Evolutionary conservation across 30 jellyfish, hydroid and myxozoan genomes (phyloP), one percentile per base, ranked within the genome.

Genomic region (Aurelia sp.): DNA sequence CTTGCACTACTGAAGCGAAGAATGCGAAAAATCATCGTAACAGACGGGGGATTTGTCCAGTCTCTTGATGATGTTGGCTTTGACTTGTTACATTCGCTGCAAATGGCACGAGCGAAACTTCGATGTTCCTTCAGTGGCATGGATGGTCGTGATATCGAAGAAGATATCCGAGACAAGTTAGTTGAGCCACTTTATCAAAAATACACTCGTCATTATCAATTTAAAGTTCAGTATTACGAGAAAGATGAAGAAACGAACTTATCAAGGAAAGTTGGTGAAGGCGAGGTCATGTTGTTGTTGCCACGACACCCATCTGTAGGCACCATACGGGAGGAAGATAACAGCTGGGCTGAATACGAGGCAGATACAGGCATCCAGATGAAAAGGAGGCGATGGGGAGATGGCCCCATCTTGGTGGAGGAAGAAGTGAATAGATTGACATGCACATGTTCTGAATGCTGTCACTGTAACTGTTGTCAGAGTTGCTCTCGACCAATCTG

Each of bases 271-370:
- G 97, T 88, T 17, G 91, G 92, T 16, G 90, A 77, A 61, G 97
- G 97, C 3, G 68, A 78, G 70, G 63, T 88, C 8, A 13, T 78
- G 72, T 30, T 74, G 5, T 79, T 88, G 33, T 27, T 66, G 35
- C 97, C 97, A 13, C 47, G 97, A 66, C 97, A 88, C 72, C 97
- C 97, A 2, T n/a, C 64, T 18, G 78, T 68, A 30, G 88, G 97
- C 20, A 20, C 38, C 13, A 24, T 18, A 17, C 27, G 61, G 15
- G 63, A 60, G 19, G 88, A 57, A 3, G 74, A 21, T 20, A 33
- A 30, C 47, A 38, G 38, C 64, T 88, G 97, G 97, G 48, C 38
- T 12, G 88, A 72, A 31, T 78, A 75, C 78, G 80, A 64, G 60
- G 80, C 64, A 9, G 88, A 79, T 18, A 78, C 91, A 10, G 84